Percentiles rank a stretch among this genome's conserved stretches.
phyloP scores from a whole-genome alignment of 2,888 invertebrate genomes.

The Parascotia fuliginaria region DNA sequence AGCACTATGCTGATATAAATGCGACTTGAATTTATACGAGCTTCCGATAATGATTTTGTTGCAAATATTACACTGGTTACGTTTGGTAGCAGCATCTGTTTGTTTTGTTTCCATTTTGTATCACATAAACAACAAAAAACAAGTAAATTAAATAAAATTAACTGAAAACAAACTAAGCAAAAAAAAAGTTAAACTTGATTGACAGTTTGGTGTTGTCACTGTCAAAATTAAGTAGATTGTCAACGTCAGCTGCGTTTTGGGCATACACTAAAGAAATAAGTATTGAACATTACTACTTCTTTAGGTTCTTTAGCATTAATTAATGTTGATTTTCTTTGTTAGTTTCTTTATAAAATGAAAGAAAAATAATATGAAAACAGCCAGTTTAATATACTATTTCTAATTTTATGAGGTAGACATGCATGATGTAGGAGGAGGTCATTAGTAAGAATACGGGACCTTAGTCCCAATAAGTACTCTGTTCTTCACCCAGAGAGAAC shows the following conservation, averaged over 20 bases:
- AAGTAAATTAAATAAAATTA: slow-evolving; percentile 10
- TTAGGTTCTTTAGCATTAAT: too few species aligned
- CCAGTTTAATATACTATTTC: too few species aligned
- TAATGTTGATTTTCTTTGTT: too few species aligned
- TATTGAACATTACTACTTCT: too few species aligned
- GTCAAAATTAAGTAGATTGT: neutral
- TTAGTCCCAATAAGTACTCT: too few species aligned
- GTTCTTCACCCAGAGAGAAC: too few species aligned
- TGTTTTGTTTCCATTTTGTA: slow-evolving; percentile 30
- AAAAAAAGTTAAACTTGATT: slow-evolving; percentile 4
- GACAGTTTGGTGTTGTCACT: neutral
- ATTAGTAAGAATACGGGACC: too few species aligned
- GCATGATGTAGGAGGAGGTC: too few species aligned
- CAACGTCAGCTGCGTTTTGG: neutral
- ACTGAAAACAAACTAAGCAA: slow-evolving; percentile 17
- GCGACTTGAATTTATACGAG: slow-evolving; percentile 50
- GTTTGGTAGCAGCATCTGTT: slow-evolving; percentile 30
- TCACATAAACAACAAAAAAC: slow-evolving; percentile 1
- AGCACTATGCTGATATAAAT: slow-evolving; percentile 59
- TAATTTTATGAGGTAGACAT: too few species aligned
- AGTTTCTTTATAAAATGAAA: too few species aligned
- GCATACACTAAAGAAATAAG: too few species aligned
- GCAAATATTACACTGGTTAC: slow-evolving; percentile 54
- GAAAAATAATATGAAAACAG: too few species aligned
- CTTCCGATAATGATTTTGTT: slow-evolving; percentile 51